Base-by-base conservation (phyloP, 2,113 vertebrate species). In the Nestor notabilis region DNA sequence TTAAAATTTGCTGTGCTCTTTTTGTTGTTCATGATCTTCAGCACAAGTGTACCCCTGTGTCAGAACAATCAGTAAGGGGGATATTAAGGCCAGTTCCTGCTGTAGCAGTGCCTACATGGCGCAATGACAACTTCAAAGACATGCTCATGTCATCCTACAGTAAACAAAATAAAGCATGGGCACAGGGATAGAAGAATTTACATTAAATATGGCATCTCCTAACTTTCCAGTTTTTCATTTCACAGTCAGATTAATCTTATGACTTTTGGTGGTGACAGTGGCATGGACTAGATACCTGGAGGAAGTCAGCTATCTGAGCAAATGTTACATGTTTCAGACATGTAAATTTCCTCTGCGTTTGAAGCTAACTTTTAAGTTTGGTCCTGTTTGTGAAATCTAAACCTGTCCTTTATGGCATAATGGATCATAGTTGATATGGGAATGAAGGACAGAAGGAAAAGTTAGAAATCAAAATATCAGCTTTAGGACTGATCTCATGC, bases 121-220 rank as follows among this genome's bases (percentile, higher is more conserved):
- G 6, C 33, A 46, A 31, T 19, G 41, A 16, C 17, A 72, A 15
- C 11, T 55, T 46, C 55, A 19, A 74, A 92, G 20, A 19, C 0
- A 1, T 11, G 15, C 18, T 65, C 50, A 27, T 24, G 27, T 7
- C 6, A 13, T 29, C 25, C 25, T 61, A 16, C 1, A 44, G 20
- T 12, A 52, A 79, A 53, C 3, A 76, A 87, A 63, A 61, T 27
- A 78, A 56, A 71, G 21, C 8, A 37, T 2, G 2, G 9, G 28
- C 0, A 0, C 0, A 5, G 37, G 17, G 10, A 49, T 9, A 43
- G 21, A 55, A 19, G 8, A 52, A 24, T 50, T 84, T 17, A 43
- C 74, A 31, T 50, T 44, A 70, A 61, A 75, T 68, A 16, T 58
- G 9, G 13, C 3, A 52, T 77, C 35, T 60, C 18, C 16, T 65